These are phyloP conservation scores for Acrobasis repandana DNA, from an alignment of 2,888 invertebrate genomes.

Conservation along the genomic window DNA sequence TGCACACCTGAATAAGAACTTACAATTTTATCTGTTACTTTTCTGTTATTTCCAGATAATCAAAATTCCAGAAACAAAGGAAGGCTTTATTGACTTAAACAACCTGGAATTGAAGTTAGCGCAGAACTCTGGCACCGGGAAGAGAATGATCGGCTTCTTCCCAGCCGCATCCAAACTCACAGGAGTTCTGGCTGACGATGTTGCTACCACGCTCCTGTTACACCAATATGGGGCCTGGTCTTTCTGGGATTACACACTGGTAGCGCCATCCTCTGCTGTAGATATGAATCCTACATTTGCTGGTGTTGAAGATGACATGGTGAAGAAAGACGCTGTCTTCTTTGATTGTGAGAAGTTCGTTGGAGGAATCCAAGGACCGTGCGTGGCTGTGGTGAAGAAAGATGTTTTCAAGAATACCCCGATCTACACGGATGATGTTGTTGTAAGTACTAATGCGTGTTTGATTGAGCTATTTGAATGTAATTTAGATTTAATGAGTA, in stretches of 20 bases:
- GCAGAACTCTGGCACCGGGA: conserved; percentile 83
- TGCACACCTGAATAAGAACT: too few species aligned
- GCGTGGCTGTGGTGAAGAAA: conserved; percentile 81
- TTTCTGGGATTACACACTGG: conserved; percentile 95
- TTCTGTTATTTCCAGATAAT: conserved; percentile 84
- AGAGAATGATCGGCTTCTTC: conserved; percentile 91
- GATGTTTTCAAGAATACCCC: conserved; percentile 72
- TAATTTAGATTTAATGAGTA: conserved; percentile 1
- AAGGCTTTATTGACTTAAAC: conserved; percentile 90
- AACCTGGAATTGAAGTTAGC: conserved; percentile 88
- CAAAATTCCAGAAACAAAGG: conserved; percentile 89
- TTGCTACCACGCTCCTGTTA: conserved; percentile 89
- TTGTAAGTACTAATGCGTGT: conserved; percentile 58
- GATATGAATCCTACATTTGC: conserved; percentile 91
- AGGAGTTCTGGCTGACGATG: conserved; percentile 92
- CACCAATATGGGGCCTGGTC: conserved; percentile 92
- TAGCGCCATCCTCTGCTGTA: conserved; percentile 89
- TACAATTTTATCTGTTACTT: not conserved
- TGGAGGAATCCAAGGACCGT: conserved; percentile 94
- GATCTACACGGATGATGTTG: conserved; percentile 66
- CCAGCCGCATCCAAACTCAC: conserved; percentile 94
- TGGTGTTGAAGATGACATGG: conserved; percentile 87
- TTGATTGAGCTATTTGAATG: conserved; percentile 1
- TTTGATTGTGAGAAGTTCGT: conserved; percentile 95
- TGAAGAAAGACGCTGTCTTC: conserved; percentile 94